A percentile compares a stretch with the other conserved stretches of the same genome.
Conservation (phyloP, 2,888 invertebrate genomes). For the Galeruca laticollis region DNA sequence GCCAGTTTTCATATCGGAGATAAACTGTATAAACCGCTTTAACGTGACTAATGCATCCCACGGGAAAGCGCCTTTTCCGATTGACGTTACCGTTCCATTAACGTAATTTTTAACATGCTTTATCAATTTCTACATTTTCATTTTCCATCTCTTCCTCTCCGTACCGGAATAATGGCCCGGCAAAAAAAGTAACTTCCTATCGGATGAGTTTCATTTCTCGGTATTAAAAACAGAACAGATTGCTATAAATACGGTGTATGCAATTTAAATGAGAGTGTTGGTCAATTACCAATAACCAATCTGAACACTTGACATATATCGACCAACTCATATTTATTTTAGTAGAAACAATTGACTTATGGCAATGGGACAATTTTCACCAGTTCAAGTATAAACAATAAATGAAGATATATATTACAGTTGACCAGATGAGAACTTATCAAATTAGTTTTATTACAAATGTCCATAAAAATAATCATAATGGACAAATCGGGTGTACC, state of each 20-base stretch:
- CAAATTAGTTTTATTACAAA: no score
- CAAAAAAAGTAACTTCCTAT: constrained; percentile 28
- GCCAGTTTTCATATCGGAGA: constrained; percentile 62
- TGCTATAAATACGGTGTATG: not conserved
- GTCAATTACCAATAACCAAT: not conserved
- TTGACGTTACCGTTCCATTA: constrained; percentile 61
- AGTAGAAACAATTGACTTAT: no score
- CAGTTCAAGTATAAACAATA: no score
- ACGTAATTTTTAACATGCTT: constrained; percentile 64
- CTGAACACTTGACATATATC: no score
- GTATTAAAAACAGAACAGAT: not conserved
- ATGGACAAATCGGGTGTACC: no score
- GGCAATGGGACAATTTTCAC: no score
- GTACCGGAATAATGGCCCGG: constrained; percentile 33
- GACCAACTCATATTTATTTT: no score
- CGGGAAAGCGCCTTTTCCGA: constrained; percentile 54
- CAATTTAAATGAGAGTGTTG: no score
- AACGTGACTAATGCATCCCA: constrained; percentile 58
- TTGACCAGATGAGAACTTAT: no score
- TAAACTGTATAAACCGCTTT: constrained; percentile 53
- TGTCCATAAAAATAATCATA: no score
- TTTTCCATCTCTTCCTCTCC: constrained; percentile 32
- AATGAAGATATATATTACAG: no score
- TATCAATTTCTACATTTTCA: constrained; percentile 62
- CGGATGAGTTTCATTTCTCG: constrained; percentile 16